Evolutionary conservation across 2,113 vertebrate genomes (phyloP), one percentile per base, ranked within the genome.

Genomic region (Crotophaga sulcirostris): DNA sequence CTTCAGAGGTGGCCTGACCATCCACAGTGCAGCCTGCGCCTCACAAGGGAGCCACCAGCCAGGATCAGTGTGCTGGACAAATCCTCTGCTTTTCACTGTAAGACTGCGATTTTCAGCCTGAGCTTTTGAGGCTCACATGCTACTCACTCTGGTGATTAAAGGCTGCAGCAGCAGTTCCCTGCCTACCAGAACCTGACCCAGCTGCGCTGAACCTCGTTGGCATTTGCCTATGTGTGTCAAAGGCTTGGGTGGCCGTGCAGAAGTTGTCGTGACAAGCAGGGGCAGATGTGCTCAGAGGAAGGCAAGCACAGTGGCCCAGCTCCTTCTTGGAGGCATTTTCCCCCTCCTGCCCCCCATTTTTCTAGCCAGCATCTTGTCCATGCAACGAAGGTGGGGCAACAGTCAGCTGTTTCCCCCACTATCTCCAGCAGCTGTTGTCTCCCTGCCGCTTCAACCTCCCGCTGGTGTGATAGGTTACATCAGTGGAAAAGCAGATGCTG

Each of bases 171-270:
- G 72, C 58, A 91, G n/a, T 45, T 83, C 58, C 54, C 45, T 87
- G 36, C 23, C 21, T 72, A 82, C 40, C 1, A 3, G 47, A 4
- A 3, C 29, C 66, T 2, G 0, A 44, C n/a, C 40, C 79, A 92
- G 36, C 40, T 77, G 67, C 75, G 83, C 88, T 90, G 86, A 90
- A 92, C 47, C 13, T 80, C 9, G 3, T 54, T 72, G 58, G 34
- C 1, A 0, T 63, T 64, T 76, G 79, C 59, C 72, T 66, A 44
- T 0, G 0, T 29, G 40, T 4, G 0, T 66, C 73, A 92, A 81
- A 96, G 55, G 36, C 55, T 56, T 15, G 12, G 55, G 55, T 6
- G 3, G 45, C 69, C 16, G 1, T 26, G 45, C 58, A 69, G 63
- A 64, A 7, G 6, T 84, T 0, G 0, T 45, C 38, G 81, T 84